Evolutionary conservation across 1,140 invertebrate species (phyloP).

Genomic region (Penaeus vannamei): DNA sequence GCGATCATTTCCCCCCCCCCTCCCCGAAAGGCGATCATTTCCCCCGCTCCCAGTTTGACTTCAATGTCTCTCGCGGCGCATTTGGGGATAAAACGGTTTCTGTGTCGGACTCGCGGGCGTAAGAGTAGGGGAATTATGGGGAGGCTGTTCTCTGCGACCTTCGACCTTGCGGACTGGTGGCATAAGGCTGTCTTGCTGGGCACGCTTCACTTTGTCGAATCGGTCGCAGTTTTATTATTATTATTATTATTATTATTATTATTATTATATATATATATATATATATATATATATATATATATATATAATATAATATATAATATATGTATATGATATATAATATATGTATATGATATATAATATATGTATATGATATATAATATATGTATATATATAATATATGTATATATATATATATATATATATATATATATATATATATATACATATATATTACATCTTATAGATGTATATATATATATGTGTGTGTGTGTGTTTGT

Average conservation of each 20-base stretch:
- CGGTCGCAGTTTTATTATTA: too few species aligned
- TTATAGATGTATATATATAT: neutral
- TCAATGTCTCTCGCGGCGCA: neutral
- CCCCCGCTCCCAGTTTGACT: neutral
- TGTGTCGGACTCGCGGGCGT: neutral
- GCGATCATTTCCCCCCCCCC: too few species aligned
- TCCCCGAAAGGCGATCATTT: neutral
- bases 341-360: neutral
- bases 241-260: too few species aligned
- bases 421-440: neutral
- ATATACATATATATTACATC: neutral
- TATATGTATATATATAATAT: conserved; percentile 13
- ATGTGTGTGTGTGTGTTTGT: neutral
- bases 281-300: neutral
- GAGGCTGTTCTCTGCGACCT: neutral
- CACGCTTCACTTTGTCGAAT: too few species aligned
- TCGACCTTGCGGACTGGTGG: too few species aligned
- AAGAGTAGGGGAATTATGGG: neutral
- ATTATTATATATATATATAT: neutral
- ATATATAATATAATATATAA: neutral
- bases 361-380: neutral
- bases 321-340: neutral
- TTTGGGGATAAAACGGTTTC: conserved; percentile 7
- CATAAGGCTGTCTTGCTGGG: too few species aligned
- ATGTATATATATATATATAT: conserved; percentile 29